Percentiles rank a stretch among this genome's conserved stretches.
Conservation (phyloP, 2,888 invertebrate genomes). For the Epirrhoe alternata region DNA sequence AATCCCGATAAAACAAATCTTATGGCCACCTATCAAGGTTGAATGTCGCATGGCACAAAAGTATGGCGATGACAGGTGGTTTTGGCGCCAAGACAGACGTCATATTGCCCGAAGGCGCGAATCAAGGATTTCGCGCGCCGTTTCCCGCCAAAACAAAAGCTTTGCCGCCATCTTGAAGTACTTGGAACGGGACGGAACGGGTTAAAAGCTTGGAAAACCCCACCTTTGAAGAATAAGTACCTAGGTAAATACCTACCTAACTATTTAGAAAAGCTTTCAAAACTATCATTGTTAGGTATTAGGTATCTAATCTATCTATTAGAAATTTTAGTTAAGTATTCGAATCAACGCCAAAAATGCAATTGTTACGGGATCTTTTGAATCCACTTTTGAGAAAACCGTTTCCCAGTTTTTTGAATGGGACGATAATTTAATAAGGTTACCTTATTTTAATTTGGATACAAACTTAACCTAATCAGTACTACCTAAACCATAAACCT, state of each 20-base stretch:
- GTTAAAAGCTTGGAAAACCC: background rate
- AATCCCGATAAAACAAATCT: constrained; percentile 14
- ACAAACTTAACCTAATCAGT: no score
- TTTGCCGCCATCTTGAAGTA: constrained; percentile 43
- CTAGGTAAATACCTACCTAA: background rate
- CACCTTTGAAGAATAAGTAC: background rate
- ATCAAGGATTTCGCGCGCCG: constrained; percentile 53
- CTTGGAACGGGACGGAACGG: background rate
- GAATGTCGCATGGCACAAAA: constrained; percentile 15
- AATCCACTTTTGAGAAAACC: no score
- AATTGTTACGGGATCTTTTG: no score
- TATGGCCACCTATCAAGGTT: constrained; percentile 11
- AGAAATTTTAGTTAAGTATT: no score
- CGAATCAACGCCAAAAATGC: no score
- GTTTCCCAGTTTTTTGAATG: no score
- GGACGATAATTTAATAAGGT: no score
- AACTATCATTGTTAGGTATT: no score
- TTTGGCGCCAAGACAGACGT: constrained; percentile 43
- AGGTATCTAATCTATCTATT: no score
- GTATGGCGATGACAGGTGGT: constrained; percentile 29
- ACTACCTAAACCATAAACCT: no score
- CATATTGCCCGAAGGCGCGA: constrained; percentile 53
- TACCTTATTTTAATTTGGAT: no score
- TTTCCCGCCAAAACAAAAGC: constrained; percentile 52
- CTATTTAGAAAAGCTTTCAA: background rate